Conservation (phyloP, 1,140 invertebrate species). For the Patella vulgata region DNA sequence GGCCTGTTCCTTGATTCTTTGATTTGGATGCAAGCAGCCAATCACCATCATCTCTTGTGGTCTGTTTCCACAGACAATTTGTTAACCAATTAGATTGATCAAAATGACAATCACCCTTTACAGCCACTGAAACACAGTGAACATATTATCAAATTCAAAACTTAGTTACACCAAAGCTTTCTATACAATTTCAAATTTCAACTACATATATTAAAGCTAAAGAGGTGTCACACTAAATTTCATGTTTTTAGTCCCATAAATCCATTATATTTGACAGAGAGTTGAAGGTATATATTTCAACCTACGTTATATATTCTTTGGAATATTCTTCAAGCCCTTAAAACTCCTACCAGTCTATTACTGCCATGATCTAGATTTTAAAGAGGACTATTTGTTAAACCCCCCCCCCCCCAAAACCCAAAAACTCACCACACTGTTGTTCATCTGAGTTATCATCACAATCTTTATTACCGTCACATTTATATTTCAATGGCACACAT, state of each 20-base stretch:
- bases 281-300: too few species aligned
- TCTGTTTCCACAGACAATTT: slow-evolving; percentile 49
- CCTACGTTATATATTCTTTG: too few species aligned
- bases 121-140: slow-evolving; percentile 21
- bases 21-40: slow-evolving; percentile 36
- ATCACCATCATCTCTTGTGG: slow-evolving; percentile 44
- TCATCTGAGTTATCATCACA: slow-evolving; percentile 49
- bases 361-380: too few species aligned
- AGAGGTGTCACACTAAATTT: background rate
- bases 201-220: too few species aligned
- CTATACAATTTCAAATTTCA: too few species aligned
- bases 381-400: too few species aligned
- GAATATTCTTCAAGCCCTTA: too few species aligned
- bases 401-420: too few species aligned
- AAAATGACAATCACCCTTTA: slow-evolving; percentile 43
- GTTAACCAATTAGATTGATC: slow-evolving; percentile 36
- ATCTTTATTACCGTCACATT: slow-evolving; percentile 44
- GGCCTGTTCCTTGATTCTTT: slow-evolving; percentile 33
- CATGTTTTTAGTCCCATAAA: background rate
- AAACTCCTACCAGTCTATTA: too few species aligned
- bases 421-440: too few species aligned
- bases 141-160: background rate
- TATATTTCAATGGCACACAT: slow-evolving; percentile 38
- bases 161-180: too few species aligned
- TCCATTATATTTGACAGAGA: slow-evolving; percentile 31